These are phyloP conservation scores for Alviniconcha marisindica DNA, from an alignment of 1,140 invertebrate species.

Conservation along the genomic window DNA sequence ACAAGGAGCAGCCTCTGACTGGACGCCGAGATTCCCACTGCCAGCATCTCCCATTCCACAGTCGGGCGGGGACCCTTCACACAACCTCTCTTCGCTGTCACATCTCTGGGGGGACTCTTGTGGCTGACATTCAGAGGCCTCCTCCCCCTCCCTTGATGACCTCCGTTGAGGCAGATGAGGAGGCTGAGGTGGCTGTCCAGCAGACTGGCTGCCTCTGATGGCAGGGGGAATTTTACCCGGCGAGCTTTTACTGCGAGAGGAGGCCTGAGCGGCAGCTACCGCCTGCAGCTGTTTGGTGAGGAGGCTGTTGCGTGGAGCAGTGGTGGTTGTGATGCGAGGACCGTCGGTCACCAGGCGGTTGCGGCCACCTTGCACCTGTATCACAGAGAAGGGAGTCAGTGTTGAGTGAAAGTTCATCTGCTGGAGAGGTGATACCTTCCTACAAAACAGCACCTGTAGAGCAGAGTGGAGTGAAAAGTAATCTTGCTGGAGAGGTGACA, in stretches of 20 bases:
- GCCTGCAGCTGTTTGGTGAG: slow-evolving; percentile 51
- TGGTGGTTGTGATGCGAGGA: slow-evolving; percentile 30
- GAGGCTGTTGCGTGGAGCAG: not conserved
- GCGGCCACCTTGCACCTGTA: slow-evolving; percentile 28
- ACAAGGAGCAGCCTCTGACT: not conserved
- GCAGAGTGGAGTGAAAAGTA: no score
- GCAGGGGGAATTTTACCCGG: not conserved
- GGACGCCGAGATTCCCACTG: not conserved
- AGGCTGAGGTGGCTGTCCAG: not conserved
- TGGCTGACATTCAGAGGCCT: not conserved
- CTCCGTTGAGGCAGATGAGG: not conserved
- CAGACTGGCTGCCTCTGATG: not conserved
- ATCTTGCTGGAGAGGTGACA: no score
- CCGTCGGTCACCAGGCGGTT: slow-evolving; percentile 50
- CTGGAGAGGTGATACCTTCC: no score
- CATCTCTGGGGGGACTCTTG: not conserved
- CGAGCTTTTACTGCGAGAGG: slow-evolving; percentile 25
- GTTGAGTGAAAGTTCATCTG: no score
- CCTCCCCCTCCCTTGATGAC: not conserved
- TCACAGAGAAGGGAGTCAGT: no score
- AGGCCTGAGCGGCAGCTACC: slow-evolving; percentile 39
- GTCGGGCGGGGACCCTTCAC: not conserved
- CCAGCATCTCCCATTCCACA: not conserved
- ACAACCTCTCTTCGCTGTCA: not conserved
- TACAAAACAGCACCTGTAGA: no score